Evolutionary conservation across 1,140 invertebrate genomes (phyloP), one percentile per base, ranked within the genome.

Genomic region (Metaphire vulgaris): DNA sequence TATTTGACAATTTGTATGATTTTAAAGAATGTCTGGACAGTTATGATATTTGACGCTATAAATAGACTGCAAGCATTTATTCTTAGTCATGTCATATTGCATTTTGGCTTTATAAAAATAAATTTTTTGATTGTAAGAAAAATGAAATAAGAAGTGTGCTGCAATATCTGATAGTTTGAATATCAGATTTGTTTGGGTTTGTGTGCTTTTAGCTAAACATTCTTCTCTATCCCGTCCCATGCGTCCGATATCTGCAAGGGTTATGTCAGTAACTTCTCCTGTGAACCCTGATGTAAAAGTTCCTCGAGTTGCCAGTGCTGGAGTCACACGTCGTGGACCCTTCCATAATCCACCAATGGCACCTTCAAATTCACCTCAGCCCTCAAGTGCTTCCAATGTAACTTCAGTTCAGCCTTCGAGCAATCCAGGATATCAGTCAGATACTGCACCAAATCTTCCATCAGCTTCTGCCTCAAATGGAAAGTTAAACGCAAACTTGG

Each of bases 191-290:
- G n/a, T n/a, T n/a, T n/a, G n/a, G n/a, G n/a, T n/a, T n/a, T n/a
- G n/a, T n/a, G n/a, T 56, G 6, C 41, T 56, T 56, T 56, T 21
- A 56, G 41, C 41, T 21, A 21, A 56, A 21, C 41, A 21, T 6
- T 21, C 41, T 56, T 6, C 41, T 56, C 6, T 56, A 21, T 12
- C 41, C 12, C 75, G 77, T 31, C 77, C 78, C 31, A 68, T 77
- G 68, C 70, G 82, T 26, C 80, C 82, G 69, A 77, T 74, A 14
- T 83, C 82, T 74, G 81, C 82, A 28, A 80, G 78, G 29, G 64
- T 75, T 0, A 64, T 70, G 15, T 65, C 64, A n/a, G 77, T 75
- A 26, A 41, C 75, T 15, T 74, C 73, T 65, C n/a, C 73, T 14
- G 70, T 41, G 16, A 72, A 56, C 71, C 70, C 76, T 65, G 34